These are phyloP conservation scores for Amia ocellicauda DNA, from an alignment of 2,113 vertebrate genomes.

Conservation along the genomic window DNA sequence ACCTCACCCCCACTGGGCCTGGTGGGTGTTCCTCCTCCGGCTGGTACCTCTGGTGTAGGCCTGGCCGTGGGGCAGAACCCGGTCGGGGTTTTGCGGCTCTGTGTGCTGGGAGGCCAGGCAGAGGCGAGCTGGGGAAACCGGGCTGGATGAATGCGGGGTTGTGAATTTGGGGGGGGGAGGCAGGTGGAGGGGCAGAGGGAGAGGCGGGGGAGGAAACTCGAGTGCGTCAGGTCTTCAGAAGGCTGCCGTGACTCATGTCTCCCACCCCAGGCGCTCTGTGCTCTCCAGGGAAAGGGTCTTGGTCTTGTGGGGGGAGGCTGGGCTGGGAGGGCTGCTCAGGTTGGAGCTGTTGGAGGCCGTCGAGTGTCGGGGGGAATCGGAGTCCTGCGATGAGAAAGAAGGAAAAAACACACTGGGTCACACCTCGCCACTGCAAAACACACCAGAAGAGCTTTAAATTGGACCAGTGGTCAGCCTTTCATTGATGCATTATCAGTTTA, in stretches of 20 bases:
- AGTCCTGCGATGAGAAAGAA: slow-evolving; percentile 76
- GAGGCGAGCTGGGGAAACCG: slow-evolving; percentile 16
- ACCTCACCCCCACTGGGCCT: slow-evolving; percentile 20
- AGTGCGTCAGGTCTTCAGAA: slow-evolving; percentile 56
- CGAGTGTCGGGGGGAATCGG: slow-evolving; percentile 93
- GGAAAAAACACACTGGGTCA: background rate
- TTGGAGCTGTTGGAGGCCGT: slow-evolving; percentile 98
- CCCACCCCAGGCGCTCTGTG: slow-evolving; percentile 90
- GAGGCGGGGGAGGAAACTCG: slow-evolving; percentile 41
- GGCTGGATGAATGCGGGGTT: slow-evolving; percentile 17
- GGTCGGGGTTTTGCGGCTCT: too few species aligned
- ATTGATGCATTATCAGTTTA: too few species aligned
- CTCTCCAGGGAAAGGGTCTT: slow-evolving; percentile 96
- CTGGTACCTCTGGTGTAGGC: slow-evolving; percentile 18
- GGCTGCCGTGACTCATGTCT: slow-evolving; percentile 76
- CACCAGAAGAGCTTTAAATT: too few species aligned
- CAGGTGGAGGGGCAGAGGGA: slow-evolving; percentile 37
- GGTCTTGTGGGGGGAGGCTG: slow-evolving; percentile 89
- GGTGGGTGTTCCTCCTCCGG: slow-evolving; percentile 27
- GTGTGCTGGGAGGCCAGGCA: slow-evolving; percentile 33
- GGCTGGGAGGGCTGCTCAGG: slow-evolving; percentile 97
- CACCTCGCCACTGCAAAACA: too few species aligned
- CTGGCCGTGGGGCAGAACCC: too few species aligned
- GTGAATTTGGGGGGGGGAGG: slow-evolving; percentile 35
- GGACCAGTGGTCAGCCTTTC: too few species aligned